phyloP scores from a whole-genome alignment of 1,140 invertebrate species.

The Augochlora pura region DNA sequence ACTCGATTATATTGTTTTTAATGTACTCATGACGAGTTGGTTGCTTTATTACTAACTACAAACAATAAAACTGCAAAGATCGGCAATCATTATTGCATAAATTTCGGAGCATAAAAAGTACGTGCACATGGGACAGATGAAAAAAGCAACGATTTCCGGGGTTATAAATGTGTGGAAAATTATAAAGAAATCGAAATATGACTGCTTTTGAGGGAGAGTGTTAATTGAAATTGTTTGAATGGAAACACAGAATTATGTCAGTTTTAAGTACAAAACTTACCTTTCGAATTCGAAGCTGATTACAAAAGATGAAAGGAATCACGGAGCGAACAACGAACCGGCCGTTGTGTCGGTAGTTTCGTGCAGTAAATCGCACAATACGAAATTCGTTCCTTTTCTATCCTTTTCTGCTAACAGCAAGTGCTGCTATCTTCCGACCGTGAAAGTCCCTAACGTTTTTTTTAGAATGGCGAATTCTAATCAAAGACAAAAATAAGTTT shows the following conservation, averaged over 20 bases:
- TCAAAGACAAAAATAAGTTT: too few relatives aligned
- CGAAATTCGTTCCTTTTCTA: slow-evolving; percentile 41
- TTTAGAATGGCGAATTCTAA: too few relatives aligned
- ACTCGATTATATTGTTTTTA: not conserved
- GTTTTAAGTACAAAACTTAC: slow-evolving; percentile 7
- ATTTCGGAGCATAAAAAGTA: slow-evolving; percentile 5
- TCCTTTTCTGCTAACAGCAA: slow-evolving; percentile 25
- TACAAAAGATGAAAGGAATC: slow-evolving; percentile 45
- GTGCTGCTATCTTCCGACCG: not conserved
- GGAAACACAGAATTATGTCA: not conserved
- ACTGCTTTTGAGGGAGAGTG: not conserved
- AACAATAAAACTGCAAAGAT: not conserved
- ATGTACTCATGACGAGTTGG: too few relatives aligned
- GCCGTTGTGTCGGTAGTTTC: slow-evolving; percentile 45
- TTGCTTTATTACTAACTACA: not conserved
- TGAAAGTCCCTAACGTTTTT: slow-evolving; percentile 28
- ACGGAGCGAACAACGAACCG: slow-evolving; percentile 54
- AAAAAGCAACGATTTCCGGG: slow-evolving; percentile 30
- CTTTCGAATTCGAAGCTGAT: slow-evolving; percentile 40
- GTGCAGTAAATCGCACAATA: slow-evolving; percentile 29
- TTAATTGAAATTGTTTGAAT: not conserved
- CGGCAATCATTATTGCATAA: not conserved
- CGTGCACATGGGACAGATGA: slow-evolving; percentile 46
- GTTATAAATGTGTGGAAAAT: slow-evolving; percentile 26
- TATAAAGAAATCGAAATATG: not conserved